These are phyloP conservation scores for Lasioglossum baleicum DNA, from an alignment of 1,140 invertebrate species.

Conservation along the genomic window DNA sequence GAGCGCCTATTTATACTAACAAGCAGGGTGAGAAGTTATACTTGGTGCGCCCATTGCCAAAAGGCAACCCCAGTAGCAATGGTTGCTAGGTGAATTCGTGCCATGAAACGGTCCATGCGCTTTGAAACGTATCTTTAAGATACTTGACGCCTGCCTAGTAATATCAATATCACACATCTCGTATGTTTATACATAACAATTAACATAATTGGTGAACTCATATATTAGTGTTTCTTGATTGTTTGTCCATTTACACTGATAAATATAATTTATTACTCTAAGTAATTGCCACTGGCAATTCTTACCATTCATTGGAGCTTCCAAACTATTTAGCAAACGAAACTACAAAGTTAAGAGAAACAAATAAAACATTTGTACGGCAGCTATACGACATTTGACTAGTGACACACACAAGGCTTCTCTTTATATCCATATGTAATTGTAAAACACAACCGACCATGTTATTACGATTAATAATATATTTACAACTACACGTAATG, in stretches of 20 bases:
- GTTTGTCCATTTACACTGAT: slow-evolving; percentile 71
- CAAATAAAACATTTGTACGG: slow-evolving; percentile 57
- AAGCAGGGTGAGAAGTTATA: slow-evolving; percentile 96
- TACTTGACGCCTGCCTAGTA: slow-evolving; percentile 76
- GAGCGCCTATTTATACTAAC: slow-evolving; percentile 98
- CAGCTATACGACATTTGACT: slow-evolving; percentile 67
- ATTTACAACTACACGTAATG: slow-evolving; percentile 72
- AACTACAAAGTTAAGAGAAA: slow-evolving; percentile 50
- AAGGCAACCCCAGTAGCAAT: slow-evolving; percentile 81
- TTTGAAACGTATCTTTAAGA: slow-evolving; percentile 63
- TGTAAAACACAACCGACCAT: slow-evolving; percentile 71
- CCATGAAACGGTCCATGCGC: slow-evolving; percentile 63
- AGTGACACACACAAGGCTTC: slow-evolving; percentile 68
- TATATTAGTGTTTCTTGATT: slow-evolving; percentile 77
- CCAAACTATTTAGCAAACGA: slow-evolving; percentile 64
- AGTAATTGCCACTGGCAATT: slow-evolving; percentile 64
- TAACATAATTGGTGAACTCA: slow-evolving; percentile 76
- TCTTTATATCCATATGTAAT: slow-evolving; percentile 73
- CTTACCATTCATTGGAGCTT: slow-evolving; percentile 68
- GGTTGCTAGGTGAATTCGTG: slow-evolving; percentile 76
- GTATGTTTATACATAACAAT: slow-evolving; percentile 78
- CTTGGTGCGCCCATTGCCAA: slow-evolving; percentile 91
- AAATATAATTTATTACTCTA: slow-evolving; percentile 74
- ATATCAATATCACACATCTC: slow-evolving; percentile 73
- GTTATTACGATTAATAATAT: slow-evolving; percentile 71